Evolutionary conservation across 2,113 vertebrate species (phyloP).

Genomic region (Hemiscyllium ocellatum): DNA sequence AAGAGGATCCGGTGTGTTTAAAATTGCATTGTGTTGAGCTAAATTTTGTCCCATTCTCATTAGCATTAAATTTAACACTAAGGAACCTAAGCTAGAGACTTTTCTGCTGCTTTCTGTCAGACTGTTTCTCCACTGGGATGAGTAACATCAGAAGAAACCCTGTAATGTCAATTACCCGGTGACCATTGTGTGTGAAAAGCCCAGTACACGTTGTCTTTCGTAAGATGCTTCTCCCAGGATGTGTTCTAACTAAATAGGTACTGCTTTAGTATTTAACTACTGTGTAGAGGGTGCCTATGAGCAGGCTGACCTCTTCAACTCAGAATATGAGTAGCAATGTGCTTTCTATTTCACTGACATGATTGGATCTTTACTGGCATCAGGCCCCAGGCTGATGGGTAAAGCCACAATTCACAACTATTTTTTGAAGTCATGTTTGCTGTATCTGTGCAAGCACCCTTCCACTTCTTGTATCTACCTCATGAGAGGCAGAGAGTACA

Average conservation of each 20-base stretch:
- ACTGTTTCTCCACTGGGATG: background rate
- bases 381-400: background rate
- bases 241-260: background rate
- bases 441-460: background rate
- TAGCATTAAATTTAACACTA: background rate
- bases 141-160: background rate
- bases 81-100: background rate
- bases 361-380: background rate
- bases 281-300: background rate
- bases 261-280: background rate
- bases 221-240: background rate
- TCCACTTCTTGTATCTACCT: background rate
- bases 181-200: background rate
- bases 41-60: background rate
- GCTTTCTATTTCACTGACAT: background rate
- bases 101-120: background rate
- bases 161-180: background rate
- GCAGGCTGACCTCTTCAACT: background rate
- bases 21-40: constrained; percentile 6
- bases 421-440: background rate
- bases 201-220: background rate
- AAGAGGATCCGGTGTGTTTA: background rate
- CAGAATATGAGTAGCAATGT: background rate
- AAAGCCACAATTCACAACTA: background rate
- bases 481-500: background rate